phyloP scores from a whole-genome alignment of 2,797 vertebrate genomes.

The Petrocephalus schoutedeni region DNA sequence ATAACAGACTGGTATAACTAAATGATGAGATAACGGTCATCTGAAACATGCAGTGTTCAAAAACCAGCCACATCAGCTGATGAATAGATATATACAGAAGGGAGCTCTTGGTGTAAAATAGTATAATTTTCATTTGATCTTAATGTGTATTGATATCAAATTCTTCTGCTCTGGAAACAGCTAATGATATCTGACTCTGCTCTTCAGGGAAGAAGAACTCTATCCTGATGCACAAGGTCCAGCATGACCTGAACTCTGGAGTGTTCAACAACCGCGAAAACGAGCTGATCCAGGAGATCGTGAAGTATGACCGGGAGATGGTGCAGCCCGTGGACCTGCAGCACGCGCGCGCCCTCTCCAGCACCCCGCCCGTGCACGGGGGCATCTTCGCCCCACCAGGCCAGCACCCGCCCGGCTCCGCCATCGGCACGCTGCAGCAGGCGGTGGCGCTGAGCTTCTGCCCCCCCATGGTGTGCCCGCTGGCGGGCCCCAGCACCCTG shows the following conservation, averaged over 20 bases:
- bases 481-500: slow-evolving; percentile 68
- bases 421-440: slow-evolving; percentile 91
- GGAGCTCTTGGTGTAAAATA: background rate
- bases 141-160: background rate
- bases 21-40: background rate
- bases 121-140: slow-evolving; percentile 3
- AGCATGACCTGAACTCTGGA: slow-evolving; percentile 91
- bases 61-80: background rate
- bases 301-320: slow-evolving; percentile 98
- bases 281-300: slow-evolving; percentile 97
- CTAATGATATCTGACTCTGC: background rate
- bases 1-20: background rate
- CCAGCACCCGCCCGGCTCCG: slow-evolving; percentile 75
- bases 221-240: slow-evolving; percentile 91
- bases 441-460: slow-evolving; percentile 98
- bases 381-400: slow-evolving; percentile 77
- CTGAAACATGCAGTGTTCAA: background rate
- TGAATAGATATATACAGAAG: background rate
- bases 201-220: slow-evolving; percentile 92
- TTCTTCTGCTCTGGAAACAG: background rate
- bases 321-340: slow-evolving; percentile 87
- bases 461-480: slow-evolving; percentile 82
- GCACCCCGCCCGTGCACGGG: slow-evolving; percentile 65
- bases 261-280: slow-evolving; percentile 96
- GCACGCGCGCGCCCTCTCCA: slow-evolving; percentile 71